Percentiles rank a stretch among this genome's conserved stretches.
Evolutionary conservation across 2,113 vertebrate genomes (phyloP).

Genomic region (Paralichthys olivaceus): DNA sequence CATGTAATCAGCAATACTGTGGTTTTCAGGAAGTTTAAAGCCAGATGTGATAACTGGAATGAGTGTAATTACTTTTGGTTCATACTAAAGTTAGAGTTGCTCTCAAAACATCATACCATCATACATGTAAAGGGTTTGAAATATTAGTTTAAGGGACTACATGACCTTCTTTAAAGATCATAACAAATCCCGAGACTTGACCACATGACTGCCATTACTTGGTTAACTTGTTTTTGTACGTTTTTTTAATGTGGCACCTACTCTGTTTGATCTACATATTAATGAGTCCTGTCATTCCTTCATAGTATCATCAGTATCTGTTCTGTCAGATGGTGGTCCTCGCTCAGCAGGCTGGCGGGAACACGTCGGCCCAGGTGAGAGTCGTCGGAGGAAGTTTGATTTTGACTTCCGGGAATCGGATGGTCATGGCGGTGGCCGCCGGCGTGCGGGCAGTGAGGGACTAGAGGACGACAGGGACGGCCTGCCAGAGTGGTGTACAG

Average conservation of each 20-base stretch:
- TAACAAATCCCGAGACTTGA: no score
- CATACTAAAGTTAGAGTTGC: no score
- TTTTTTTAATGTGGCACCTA: background rate
- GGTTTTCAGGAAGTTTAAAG: background rate
- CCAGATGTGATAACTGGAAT: no score
- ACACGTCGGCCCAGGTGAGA: constrained; percentile 78
- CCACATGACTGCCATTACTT: no score
- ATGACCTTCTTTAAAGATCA: no score
- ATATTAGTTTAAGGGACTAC: no score
- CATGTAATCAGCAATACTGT: no score
- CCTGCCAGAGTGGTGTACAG: constrained; percentile 92
- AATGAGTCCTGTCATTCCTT: background rate
- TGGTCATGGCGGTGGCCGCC: constrained; percentile 77
- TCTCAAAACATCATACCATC: no score
- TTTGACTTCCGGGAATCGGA: constrained; percentile 88
- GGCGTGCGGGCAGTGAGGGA: constrained; percentile 83
- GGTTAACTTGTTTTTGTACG: no score
- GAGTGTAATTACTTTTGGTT: no score
- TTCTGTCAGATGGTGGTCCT: constrained; percentile 84
- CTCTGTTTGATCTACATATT: background rate
- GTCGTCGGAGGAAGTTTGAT: constrained; percentile 89
- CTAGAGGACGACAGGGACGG: constrained; percentile 90
- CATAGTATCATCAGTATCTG: background rate
- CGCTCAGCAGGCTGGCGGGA: constrained; percentile 94
- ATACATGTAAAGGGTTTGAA: no score